Evolutionary conservation across 1,140 invertebrate species (phyloP).

Genomic region (Ephestia elutella): DNA sequence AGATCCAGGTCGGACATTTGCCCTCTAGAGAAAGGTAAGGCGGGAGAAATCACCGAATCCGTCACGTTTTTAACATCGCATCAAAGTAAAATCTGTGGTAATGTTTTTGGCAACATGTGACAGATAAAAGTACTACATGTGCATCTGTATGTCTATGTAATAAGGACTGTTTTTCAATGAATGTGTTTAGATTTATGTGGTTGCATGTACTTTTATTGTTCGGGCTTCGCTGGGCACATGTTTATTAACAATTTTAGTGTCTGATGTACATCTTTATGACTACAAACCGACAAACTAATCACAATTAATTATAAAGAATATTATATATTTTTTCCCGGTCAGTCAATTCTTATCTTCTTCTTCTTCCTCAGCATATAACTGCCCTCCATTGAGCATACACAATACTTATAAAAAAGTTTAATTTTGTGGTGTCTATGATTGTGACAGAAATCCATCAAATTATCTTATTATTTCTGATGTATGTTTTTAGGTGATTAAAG

Average conservation of each 20-base stretch:
- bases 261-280: neutral
- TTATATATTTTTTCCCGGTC: no score
- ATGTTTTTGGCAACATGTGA: slow-evolving; percentile 4
- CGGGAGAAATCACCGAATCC: slow-evolving; percentile 25
- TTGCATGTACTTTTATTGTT: neutral
- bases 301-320: no score
- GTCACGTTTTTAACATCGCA: slow-evolving; percentile 19
- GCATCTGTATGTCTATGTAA: neutral
- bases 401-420: no score
- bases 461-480: no score
- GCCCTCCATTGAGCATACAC: no score
- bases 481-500: no score
- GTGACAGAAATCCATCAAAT: no score
- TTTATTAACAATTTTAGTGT: neutral
- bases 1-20: slow-evolving; percentile 41
- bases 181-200: neutral
- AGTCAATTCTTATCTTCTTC: no score
- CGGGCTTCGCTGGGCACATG: neutral
- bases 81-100: slow-evolving; percentile 20
- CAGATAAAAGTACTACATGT: neutral
- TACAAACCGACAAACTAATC: no score
- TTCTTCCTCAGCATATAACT: no score
- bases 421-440: no score
- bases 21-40: slow-evolving; percentile 48
- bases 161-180: neutral